Evolutionary conservation across 2,888 invertebrate genomes (phyloP).

Genomic region (Labia minor): DNA sequence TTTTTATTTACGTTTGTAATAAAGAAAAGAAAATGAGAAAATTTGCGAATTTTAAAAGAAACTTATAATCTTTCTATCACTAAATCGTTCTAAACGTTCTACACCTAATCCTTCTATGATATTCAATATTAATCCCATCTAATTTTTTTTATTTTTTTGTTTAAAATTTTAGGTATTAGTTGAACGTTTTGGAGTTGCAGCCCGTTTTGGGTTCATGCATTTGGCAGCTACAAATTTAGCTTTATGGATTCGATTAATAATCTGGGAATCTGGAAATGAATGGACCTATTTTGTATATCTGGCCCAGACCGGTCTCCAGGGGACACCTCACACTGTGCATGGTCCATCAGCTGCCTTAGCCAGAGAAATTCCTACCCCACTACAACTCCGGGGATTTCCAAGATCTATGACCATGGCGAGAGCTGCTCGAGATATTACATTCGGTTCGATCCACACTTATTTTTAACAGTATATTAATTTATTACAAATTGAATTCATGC

Average conservation of each 20-base stretch:
- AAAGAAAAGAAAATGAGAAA: too few species aligned
- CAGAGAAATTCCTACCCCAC: conserved; percentile 33
- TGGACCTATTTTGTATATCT: conserved; percentile 42
- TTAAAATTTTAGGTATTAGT: conserved; percentile 42
- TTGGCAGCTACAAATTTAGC: conserved; percentile 44
- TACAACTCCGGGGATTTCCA: conserved; percentile 38
- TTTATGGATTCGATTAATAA: conserved; percentile 42
- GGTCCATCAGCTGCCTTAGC: conserved; percentile 29
- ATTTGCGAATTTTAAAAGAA: too few species aligned
- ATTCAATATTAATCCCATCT: too few species aligned
- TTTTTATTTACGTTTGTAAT: too few species aligned
- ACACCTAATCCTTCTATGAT: too few species aligned
- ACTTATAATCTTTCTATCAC: too few species aligned
- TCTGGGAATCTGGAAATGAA: conserved; percentile 44
- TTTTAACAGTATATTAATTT: conserved; percentile 15
- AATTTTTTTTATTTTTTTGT: conserved; percentile 17
- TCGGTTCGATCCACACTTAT: too few species aligned
- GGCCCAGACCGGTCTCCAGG: conserved; percentile 31
- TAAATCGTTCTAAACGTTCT: too few species aligned
- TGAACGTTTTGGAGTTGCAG: conserved; percentile 40
- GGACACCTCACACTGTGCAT: conserved; percentile 24
- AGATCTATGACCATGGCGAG: conserved; percentile 31
- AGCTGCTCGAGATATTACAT: conserved; percentile 31
- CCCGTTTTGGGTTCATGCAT: conserved; percentile 44
- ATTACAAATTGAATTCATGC: too few species aligned